A percentile compares a stretch with the other conserved stretches of the same genome.
Evolutionary conservation across 2,797 vertebrate species (phyloP).

Genomic region (Lagorchestes hirsutus): DNA sequence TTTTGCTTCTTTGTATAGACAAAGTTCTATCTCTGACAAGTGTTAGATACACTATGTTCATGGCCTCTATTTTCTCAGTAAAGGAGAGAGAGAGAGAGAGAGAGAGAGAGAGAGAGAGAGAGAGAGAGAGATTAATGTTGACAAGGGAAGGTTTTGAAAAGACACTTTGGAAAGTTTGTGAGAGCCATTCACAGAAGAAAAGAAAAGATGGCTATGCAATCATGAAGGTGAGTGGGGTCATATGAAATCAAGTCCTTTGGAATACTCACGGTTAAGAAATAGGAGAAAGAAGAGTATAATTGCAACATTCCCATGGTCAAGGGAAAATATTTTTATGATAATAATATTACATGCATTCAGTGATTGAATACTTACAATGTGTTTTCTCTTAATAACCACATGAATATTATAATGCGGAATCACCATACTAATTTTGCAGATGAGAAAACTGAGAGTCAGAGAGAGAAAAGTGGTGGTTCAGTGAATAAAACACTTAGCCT

Average conservation of each 20-base stretch:
- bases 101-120: background rate
- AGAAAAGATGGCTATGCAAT: background rate
- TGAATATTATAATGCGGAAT: background rate
- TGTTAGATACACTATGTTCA: background rate
- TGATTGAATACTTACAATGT: background rate
- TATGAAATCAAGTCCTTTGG: background rate
- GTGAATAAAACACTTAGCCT: background rate
- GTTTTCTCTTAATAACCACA: background rate
- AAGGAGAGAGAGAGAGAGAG: background rate
- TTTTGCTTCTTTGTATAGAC: no score
- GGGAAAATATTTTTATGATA: background rate
- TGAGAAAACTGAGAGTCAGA: background rate
- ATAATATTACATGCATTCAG: background rate
- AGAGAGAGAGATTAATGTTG: background rate
- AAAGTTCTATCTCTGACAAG: no score
- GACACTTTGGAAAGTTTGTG: constrained; percentile 3
- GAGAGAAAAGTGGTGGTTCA: background rate
- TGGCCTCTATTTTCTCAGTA: background rate
- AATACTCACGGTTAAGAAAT: background rate
- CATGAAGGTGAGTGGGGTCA: background rate
- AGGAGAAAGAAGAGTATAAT: background rate
- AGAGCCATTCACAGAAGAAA: background rate
- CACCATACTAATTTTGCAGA: background rate
- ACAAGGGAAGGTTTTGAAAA: constrained; percentile 2
- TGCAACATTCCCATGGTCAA: background rate